Evolutionary conservation across 2,888 invertebrate genomes (phyloP), one percentile per base, ranked within the genome.

Genomic region (Scaptomyza parva): DNA sequence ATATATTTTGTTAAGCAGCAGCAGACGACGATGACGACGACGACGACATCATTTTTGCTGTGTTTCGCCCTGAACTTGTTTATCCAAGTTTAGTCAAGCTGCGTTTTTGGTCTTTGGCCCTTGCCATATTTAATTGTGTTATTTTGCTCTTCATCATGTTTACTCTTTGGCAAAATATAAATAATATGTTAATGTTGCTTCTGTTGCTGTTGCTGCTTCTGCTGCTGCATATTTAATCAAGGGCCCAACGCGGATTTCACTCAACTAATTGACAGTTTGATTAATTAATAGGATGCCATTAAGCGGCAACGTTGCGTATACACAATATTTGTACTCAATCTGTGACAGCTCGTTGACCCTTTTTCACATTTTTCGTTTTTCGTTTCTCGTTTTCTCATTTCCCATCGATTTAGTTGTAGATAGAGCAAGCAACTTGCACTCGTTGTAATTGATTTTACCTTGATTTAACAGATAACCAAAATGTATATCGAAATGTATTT

Each of bases 1-100:
- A 83, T 84, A 83, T 84, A 86, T 83, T 86, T 70, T 70, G 81
- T 77, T 86, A 74, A 86, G 77, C 84, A 86, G 86, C 43, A 45
- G 43, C 54, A 50, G 14, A 9, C 35, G 17, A 3, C 35, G 17
- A n/a, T n/a, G n/a, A n/a, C n/a, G 35, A n/a, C 12, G 30, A 39
- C 12, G 30, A 52, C 37, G 47, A 53, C 51, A 35, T 30, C n/a
- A 37, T 12, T 30, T 9, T 45, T 41, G 43, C 17, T 43, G 8
- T 22, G 22, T 37, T 37, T 22, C 24, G 28, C 43, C n/a, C 48
- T 26, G 17, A 30, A n/a, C 40, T 55, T 50, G 48, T 60, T 64
- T 63, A 53, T 55, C 63, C 59, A 40, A n/a, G n/a, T 57, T 60
- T 39, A 50, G 41, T 45, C 55, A 39, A 52, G 57, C 43, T 48